Evolutionary conservation across 2,888 invertebrate species (phyloP), one percentile per base, ranked within the genome.

Genomic region (Heliconius cydno): DNA sequence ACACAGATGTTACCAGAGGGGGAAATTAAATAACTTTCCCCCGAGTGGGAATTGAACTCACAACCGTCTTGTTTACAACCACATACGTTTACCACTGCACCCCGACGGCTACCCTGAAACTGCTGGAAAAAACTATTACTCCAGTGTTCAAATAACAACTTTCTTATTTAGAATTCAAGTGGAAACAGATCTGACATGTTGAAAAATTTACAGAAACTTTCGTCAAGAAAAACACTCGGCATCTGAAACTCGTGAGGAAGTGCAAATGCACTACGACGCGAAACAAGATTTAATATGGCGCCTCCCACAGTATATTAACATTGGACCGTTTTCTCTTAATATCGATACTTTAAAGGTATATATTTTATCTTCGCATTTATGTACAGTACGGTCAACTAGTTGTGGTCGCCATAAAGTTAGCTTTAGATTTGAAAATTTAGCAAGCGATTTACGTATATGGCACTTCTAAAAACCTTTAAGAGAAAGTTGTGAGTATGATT

Each of bases 311-410:
- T 94, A 88, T 74, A 97, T 98, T 80, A 93, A 95, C 70, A 98
- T 98, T 76, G 98, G 98, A 0, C 97, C 98, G 0, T 98, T 97
- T 89, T 90, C 95, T 6, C 90, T 98, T 28, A 96, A 96, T 82
- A 96, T 97, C 0, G 97, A 97, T 22, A 95, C 95, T 0, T 88
- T 98, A 38, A 95, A 95, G 90, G 95, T 93, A 82, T 38, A 6
- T 19, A 68, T 2, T 6, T 65, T 52, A 52, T 52, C 7, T 22
- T 52, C 19, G 19, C 22, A 52, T 46, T 0, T 52, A 5, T 52
- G 46, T 46, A 13, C 6, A 46, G 46, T 46, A 19, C 46, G 15
- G 19, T 52, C 19, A 52, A 34, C 34, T 34, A 34, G 34, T 34
- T 1, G 34, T 34, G 34, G 34, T 7, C 34, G 34, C 34, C 34